These are phyloP conservation scores for Sula dactylatra DNA, from an alignment of 2,113 vertebrate genomes.

Conservation along the genomic window DNA sequence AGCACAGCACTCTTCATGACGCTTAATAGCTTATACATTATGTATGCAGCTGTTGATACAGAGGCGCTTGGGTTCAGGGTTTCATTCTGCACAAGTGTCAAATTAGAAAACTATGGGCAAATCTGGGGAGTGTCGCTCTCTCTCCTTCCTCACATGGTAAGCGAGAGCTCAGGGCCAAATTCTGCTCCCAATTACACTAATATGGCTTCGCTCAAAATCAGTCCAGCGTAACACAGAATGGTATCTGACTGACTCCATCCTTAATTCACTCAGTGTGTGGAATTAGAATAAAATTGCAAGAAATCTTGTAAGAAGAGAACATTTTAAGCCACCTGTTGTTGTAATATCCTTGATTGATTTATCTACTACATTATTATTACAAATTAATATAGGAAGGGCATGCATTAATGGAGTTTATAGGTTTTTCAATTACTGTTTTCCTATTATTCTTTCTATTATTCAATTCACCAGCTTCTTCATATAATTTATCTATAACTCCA, in stretches of 20 bases:
- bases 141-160: neutral
- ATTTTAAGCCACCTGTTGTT: constrained; percentile 31
- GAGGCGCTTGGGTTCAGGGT: neutral
- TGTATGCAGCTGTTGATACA: neutral
- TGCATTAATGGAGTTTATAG: constrained; percentile 64
- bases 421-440: constrained; percentile 72
- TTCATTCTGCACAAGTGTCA: neutral
- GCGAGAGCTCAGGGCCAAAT: neutral
- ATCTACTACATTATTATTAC: constrained; percentile 64
- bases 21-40: constrained; percentile 3
- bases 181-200: neutral
- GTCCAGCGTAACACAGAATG: neutral
- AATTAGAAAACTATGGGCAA: neutral
- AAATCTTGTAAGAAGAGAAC: neutral
- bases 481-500: constrained; percentile 56
- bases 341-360: constrained; percentile 61
- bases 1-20: constrained; percentile 17
- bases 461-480: constrained; percentile 57
- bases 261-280: neutral
- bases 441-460: constrained; percentile 70
- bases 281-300: constrained; percentile 16
- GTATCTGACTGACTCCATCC: neutral
- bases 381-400: constrained; percentile 73
- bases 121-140: neutral
- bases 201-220: neutral